Evolutionary conservation across 2,888 invertebrate genomes (phyloP).

Genomic region (Suillia variegata): DNA sequence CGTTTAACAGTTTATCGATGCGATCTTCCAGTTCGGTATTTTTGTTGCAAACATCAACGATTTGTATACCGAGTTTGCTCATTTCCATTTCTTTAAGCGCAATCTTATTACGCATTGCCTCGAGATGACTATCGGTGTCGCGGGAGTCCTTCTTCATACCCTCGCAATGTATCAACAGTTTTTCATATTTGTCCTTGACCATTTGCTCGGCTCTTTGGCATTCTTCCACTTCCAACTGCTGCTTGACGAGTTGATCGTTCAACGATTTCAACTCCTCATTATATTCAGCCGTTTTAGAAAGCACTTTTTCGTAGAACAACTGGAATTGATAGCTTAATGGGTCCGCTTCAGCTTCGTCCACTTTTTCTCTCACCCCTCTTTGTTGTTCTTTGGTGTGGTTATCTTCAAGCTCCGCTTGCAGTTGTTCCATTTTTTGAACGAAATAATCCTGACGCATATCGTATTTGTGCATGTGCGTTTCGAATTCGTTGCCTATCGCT

Average conservation of each 20-base stretch:
- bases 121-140: slow-evolving; percentile 27
- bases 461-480: slow-evolving; percentile 15
- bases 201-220: slow-evolving; percentile 23
- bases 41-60: slow-evolving; percentile 20
- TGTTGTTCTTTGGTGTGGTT: background rate
- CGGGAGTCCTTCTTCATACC: slow-evolving; percentile 25
- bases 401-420: slow-evolving; percentile 2
- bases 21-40: slow-evolving; percentile 31
- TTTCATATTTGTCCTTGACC: slow-evolving; percentile 31
- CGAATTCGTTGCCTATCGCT: slow-evolving; percentile 18
- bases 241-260: slow-evolving; percentile 15
- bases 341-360: background rate
- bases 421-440: slow-evolving; percentile 6
- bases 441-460: slow-evolving; percentile 16
- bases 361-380: too few relatives aligned
- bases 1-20: slow-evolving; percentile 21
- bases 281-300: background rate
- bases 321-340: too few relatives aligned
- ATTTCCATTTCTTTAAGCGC: slow-evolving; percentile 32
- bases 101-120: slow-evolving; percentile 27
- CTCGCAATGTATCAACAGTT: slow-evolving; percentile 30
- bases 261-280: slow-evolving; percentile 19
- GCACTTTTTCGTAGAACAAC: too few relatives aligned
- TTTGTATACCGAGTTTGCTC: slow-evolving; percentile 24
- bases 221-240: slow-evolving; percentile 15